Conservation (phyloP, 2,888 invertebrate species). For the Aradus depressus region DNA sequence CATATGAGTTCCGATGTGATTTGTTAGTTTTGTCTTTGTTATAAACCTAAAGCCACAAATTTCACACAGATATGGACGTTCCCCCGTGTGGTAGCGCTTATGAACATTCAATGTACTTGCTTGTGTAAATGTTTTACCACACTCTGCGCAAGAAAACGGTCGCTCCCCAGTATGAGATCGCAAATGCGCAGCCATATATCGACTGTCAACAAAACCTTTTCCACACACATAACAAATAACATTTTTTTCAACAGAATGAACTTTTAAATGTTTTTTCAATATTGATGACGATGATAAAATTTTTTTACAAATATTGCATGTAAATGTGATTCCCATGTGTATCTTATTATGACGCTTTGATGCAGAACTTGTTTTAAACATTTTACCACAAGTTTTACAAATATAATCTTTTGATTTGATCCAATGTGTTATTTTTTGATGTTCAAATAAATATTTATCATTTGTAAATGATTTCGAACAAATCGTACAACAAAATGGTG, state of each 20-base stretch:
- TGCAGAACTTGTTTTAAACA: constrained; percentile 36
- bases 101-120: constrained; percentile 43
- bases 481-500: constrained; percentile 34
- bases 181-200: constrained; percentile 39
- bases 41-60: constrained; percentile 40
- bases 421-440: constrained; percentile 30
- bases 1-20: constrained; percentile 31
- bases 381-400: constrained; percentile 42
- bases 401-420: constrained; percentile 31
- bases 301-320: constrained; percentile 50
- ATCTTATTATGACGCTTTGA: constrained; percentile 36
- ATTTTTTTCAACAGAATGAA: constrained; percentile 47
- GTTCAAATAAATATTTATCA: constrained; percentile 36
- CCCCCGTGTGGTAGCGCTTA: constrained; percentile 40
- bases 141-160: constrained; percentile 41
- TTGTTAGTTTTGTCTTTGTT: constrained; percentile 39
- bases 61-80: constrained; percentile 40
- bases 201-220: constrained; percentile 40
- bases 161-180: constrained; percentile 42
- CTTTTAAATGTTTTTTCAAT: constrained; percentile 43
- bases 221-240: constrained; percentile 41
- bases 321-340: constrained; percentile 42
- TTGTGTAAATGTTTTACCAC: constrained; percentile 43
- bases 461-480: constrained; percentile 38
- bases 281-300: constrained; percentile 43